Evolutionary conservation across 2,797 vertebrate species (phyloP), one percentile per base, ranked within the genome.

Genomic region (Acanthis flammea): DNA sequence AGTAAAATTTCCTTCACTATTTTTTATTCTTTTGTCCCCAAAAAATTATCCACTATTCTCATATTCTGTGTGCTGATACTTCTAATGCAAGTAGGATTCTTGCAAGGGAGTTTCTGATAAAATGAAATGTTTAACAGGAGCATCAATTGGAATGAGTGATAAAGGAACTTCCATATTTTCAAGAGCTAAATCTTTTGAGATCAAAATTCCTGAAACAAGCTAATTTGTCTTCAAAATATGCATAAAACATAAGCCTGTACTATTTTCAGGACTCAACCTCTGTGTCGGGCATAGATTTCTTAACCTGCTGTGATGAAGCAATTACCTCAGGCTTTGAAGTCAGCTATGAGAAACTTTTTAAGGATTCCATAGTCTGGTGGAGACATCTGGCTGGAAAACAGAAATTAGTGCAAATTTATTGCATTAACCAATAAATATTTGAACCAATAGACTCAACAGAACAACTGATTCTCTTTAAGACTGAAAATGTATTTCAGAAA

Each of bases 341-440:
- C 39, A 79, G 53, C 45, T 92, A 44, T 45, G 86, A 92, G 35
- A 65, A 87, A 82, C 48, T 74, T 91, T 74, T 71, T 65, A 86
- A 90, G 53, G 48, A 89, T 96, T 94, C 71, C 45, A 25, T 92
- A 95, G 93, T 94, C 92, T 87, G 74, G 86, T 95, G 92, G 94
- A 95, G 92, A 92, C 90, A 94, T 96, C 94, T 93, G 96, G 48
- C 88, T 95, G 88, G 88, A 94, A 95, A 88, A 66, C 25, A 82
- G 79, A 84, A 93, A 95, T 92, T 30, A 79, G 74, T 73, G 39
- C 19, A 71, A 91, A 88, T 88, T 90, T 90, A 72, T 89, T 82
- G 19, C 39, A 16, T 9, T 74, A 58, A 51, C 8, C 21, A 76
- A 72, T 71, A 53, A 45, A 63, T 3, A 30, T 61, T 76, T 53